Evolutionary conservation across 2,888 invertebrate genomes (phyloP).

Genomic region (Cenopis cana): DNA sequence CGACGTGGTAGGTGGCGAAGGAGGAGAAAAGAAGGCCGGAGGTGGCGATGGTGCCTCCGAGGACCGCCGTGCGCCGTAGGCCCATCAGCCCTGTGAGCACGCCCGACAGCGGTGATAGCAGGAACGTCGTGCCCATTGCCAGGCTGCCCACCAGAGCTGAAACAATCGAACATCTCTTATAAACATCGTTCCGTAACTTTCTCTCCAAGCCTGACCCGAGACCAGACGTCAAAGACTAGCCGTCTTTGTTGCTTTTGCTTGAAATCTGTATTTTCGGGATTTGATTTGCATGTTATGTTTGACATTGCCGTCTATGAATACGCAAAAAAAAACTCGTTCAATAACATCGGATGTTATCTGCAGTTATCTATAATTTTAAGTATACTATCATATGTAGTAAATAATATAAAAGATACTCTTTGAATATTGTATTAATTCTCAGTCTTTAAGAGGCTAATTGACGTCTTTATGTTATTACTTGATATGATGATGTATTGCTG

Average conservation of each 20-base stretch:
- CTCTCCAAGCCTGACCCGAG: too few relatives aligned
- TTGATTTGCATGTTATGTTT: background rate
- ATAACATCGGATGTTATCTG: background rate
- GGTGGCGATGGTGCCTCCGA: slow-evolving; percentile 92
- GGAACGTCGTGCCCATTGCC: slow-evolving; percentile 94
- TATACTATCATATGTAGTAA: background rate
- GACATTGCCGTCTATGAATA: background rate
- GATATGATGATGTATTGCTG: slow-evolving; percentile 26
- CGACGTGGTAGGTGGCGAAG: slow-evolving; percentile 88
- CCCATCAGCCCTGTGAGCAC: slow-evolving; percentile 94
- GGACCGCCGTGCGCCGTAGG: slow-evolving; percentile 92
- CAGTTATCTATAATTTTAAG: background rate
- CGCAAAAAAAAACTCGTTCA: background rate
- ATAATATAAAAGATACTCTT: background rate
- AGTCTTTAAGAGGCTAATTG: slow-evolving; percentile 2
- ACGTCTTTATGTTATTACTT: slow-evolving; percentile 9
- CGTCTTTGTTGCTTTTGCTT: too few relatives aligned
- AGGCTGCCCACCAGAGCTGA: slow-evolving; percentile 95
- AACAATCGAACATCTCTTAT: slow-evolving; percentile 67
- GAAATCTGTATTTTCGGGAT: background rate
- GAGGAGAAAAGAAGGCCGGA: slow-evolving; percentile 92
- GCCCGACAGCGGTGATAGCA: slow-evolving; percentile 94
- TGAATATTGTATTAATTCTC: background rate
- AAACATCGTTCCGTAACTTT: background rate
- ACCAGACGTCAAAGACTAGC: too few relatives aligned